Base-by-base conservation (phyloP, 2,888 invertebrate species). In the Rotaria socialis region DNA sequence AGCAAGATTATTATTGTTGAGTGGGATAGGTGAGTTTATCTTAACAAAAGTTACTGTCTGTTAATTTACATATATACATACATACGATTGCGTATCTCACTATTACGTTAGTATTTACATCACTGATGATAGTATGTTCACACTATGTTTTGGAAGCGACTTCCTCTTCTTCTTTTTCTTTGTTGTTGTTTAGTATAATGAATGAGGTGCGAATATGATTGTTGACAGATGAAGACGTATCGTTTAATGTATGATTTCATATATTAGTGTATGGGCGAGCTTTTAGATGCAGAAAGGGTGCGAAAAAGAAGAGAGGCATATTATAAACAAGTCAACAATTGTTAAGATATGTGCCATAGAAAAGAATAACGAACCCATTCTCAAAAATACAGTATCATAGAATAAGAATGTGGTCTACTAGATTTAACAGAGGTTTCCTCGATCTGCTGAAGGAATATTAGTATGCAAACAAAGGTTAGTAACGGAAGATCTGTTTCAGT, bases 261-360 rank as follows among this genome's bases (percentile, higher is more conserved):
- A 67, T 19, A 35, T 35, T 67, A 35, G 35, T 67, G 35, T 67
- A 14, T 16, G 5, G 35, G 16, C 35, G 11, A 14, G 67, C 67
- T 35, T 67, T 11, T 67, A 67, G 27, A 35, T 67, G 16, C 27
- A 67, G 35, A 35, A 14, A 35, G 19, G 8, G 35, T 19, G 6
- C 6, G n/a, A 67, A 19, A 67, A 67, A 19, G 16, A 67, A 67
- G 19, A 16, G 19, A 67, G 35, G 14, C 24, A 35, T 67, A 16
- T 67, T 35, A 67, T 67, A 67, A 67, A 67, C 67, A 67, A 67
- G 35, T 67, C 35, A 67, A 67, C 35, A 67, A 27, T 35, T 35
- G 14, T 35, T 35, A 19, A 35, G 35, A 67, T 41, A 35, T 4
- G 5, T 2, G 19, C 7, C 3, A 67, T 67, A 6, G 16, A 22